A percentile compares a stretch with the other conserved stretches of the same genome.
phyloP scores from a whole-genome alignment of 2,888 invertebrate genomes.

The Brachyopa scutellaris region DNA sequence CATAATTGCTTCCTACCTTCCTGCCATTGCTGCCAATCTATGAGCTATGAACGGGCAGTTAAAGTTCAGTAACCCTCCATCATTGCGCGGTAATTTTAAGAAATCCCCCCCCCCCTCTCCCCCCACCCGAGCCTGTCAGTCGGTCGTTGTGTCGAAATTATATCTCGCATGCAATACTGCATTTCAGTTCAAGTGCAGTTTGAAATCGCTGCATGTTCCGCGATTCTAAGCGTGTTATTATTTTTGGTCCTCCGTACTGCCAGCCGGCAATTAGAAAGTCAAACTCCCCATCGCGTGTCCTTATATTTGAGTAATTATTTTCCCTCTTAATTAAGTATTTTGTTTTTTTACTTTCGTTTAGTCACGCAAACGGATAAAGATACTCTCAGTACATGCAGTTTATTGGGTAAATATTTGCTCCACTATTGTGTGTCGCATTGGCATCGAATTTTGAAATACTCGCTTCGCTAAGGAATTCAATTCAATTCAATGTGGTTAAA shows the following conservation, averaged over 20 bases:
- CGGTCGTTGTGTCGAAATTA: neutral
- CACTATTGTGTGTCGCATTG: neutral
- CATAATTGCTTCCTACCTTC: conserved; percentile 53
- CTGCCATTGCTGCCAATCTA: conserved; percentile 5
- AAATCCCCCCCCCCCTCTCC: neutral
- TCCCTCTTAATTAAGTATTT: conserved; percentile 27
- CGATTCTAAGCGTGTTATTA: conserved; percentile 31
- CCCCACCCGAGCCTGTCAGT: neutral
- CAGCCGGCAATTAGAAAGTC: conserved; percentile 57
- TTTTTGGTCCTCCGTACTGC: conserved; percentile 35
- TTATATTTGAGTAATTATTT: conserved; percentile 60
- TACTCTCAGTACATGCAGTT: conserved; percentile 5
- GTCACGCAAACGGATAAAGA: conserved; percentile 54
- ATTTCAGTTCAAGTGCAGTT: conserved; percentile 45
- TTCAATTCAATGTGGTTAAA: conserved; percentile 18
- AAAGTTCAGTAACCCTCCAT: conserved; percentile 51
- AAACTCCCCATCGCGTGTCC: conserved; percentile 66
- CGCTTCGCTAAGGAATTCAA: neutral
- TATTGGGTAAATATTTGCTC: neutral
- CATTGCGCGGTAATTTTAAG: neutral
- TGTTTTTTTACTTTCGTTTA: conserved; percentile 16
- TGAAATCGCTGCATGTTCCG: conserved; percentile 27
- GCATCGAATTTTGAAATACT: neutral
- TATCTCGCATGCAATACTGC: conserved; percentile 33
- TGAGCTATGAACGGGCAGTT: neutral